These are phyloP conservation scores for Phenganax marumi DNA, from an alignment of 92 coral and sea anemone genomes.

Conservation along the genomic window DNA sequence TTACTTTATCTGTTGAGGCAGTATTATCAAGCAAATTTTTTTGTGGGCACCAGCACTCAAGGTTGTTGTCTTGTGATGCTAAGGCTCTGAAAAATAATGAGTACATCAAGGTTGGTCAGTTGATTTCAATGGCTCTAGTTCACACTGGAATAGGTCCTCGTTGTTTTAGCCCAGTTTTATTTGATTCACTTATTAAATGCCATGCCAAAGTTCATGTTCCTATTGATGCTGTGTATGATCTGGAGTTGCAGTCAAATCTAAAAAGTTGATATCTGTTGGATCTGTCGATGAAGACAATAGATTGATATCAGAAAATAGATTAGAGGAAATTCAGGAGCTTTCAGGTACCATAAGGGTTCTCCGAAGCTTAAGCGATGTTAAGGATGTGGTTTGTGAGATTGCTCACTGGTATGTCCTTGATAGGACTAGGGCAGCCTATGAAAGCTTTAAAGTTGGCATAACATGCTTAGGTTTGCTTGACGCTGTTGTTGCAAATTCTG, in stretches of 20 bases:
- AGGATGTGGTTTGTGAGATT: conserved; percentile 52
- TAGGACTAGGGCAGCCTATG: conserved; percentile 38
- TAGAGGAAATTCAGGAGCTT: conserved; percentile 53
- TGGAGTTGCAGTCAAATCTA: conserved; percentile 56
- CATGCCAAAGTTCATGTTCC: conserved; percentile 43
- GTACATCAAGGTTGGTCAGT: conserved; percentile 60
- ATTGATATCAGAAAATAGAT: conserved; percentile 51
- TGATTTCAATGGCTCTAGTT: conserved; percentile 68
- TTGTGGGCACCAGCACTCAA: conserved; percentile 44
- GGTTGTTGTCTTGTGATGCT: conserved; percentile 61
- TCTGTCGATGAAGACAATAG: conserved; percentile 52
- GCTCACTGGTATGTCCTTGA: conserved; percentile 26
- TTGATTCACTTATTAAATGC: conserved; percentile 62
- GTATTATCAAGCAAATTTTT: conserved; percentile 38
- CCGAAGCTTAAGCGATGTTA: conserved; percentile 51
- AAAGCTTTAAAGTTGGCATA: not conserved
- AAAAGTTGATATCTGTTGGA: conserved; percentile 45
- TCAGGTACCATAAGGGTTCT: conserved; percentile 54
- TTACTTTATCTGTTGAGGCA: conserved; percentile 31
- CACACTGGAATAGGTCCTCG: conserved; percentile 67
- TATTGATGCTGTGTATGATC: conserved; percentile 62
- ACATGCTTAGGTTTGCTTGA: not conserved
- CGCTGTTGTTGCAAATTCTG: conserved; percentile 57
- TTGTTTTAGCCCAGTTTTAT: conserved; percentile 58
- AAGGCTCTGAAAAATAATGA: conserved; percentile 54